These are phyloP conservation scores for Hapalemur alaotrensis DNA, from an alignment of 2,797 vertebrate genomes.

Conservation along the genomic window DNA sequence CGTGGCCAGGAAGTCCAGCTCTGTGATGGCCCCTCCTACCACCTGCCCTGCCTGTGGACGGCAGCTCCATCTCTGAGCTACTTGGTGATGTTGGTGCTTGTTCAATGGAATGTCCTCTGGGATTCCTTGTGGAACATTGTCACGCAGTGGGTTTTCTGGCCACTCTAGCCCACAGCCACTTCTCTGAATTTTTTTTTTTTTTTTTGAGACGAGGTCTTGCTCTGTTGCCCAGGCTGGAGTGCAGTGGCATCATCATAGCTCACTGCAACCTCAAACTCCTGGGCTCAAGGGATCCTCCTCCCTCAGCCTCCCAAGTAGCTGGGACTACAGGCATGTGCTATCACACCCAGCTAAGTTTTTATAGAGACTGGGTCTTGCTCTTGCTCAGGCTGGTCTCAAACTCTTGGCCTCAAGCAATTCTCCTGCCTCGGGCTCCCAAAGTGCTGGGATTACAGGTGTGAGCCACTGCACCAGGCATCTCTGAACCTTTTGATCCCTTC, in stretches of 20 bases:
- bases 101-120: not conserved
- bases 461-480: not conserved
- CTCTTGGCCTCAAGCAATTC: not conserved
- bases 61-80: not conserved
- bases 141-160: not conserved
- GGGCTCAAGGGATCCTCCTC: not conserved
- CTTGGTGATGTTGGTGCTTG: not conserved
- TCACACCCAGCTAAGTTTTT: not conserved
- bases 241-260: not conserved
- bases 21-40: not conserved
- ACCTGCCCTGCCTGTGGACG: rapidly evolving
- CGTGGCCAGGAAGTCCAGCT: not conserved
- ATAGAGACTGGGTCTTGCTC: not conserved
- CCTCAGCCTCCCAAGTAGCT: not conserved
- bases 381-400: not conserved
- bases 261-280: not conserved
- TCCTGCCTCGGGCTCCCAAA: not conserved
- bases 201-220: not conserved
- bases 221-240: not conserved
- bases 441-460: not conserved
- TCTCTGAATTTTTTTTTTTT: not conserved
- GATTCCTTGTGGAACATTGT: not conserved
- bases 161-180: not conserved
- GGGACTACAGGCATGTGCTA: not conserved
- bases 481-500: not conserved